These are phyloP conservation scores for Andrena haemorrhoa DNA, from an alignment of 2,888 invertebrate species.

Conservation along the genomic window DNA sequence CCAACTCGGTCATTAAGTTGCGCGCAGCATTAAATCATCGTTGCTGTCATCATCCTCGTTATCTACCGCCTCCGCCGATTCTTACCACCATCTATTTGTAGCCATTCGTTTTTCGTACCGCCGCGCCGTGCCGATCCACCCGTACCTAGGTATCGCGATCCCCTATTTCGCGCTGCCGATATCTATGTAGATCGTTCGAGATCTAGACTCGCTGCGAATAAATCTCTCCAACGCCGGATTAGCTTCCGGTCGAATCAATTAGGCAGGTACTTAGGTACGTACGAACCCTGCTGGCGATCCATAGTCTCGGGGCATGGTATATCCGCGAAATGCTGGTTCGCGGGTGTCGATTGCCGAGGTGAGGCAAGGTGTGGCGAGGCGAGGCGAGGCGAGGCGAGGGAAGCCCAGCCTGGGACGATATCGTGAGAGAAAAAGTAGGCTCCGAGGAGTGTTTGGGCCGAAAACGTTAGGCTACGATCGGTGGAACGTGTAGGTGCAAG, in stretches of 20 bases:
- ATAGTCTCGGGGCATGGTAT: no score
- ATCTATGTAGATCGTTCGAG: conserved; percentile 2
- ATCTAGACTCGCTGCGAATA: no score
- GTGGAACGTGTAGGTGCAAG: conserved; percentile 20
- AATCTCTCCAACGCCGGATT: no score
- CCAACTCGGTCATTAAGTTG: conserved; percentile 80
- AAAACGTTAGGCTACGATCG: neutral
- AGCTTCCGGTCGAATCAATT: no score
- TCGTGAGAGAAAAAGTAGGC: neutral
- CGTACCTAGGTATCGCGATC: neutral
- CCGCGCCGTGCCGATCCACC: neutral
- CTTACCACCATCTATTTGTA: conserved; percentile 73
- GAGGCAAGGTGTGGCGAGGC: no score
- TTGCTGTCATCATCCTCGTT: conserved; percentile 84
- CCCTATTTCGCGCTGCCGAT: neutral
- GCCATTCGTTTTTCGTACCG: conserved; percentile 34
- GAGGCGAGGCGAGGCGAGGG: no score
- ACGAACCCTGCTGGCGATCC: no score
- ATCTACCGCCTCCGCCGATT: conserved; percentile 79
- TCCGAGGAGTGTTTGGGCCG: neutral
- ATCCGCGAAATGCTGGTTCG: no score
- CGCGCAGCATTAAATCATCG: conserved; percentile 83
- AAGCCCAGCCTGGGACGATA: neutral
- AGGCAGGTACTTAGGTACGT: no score
- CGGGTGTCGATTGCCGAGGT: no score